Conservation (phyloP, 2,113 vertebrate genomes). For the Haemorhous mexicanus region DNA sequence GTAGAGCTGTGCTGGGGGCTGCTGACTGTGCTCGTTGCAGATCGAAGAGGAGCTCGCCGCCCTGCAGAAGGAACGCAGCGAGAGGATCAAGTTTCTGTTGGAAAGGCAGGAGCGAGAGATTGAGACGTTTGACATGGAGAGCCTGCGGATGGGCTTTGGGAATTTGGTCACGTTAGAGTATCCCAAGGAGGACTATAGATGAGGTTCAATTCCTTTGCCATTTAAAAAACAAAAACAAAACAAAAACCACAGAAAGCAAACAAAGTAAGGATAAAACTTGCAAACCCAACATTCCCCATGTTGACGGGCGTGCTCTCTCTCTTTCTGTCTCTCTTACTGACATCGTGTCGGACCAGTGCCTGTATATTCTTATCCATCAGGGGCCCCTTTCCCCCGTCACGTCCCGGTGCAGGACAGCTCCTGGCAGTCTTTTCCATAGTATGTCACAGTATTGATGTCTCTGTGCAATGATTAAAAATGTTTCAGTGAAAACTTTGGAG, state of each 20-base stretch:
- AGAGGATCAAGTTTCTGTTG: constrained; percentile 93
- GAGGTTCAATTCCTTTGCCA: constrained; percentile 80
- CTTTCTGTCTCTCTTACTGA: constrained; percentile 86
- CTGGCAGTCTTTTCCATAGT: constrained; percentile 80
- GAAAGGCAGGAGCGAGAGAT: constrained; percentile 95
- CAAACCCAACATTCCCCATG: constrained; percentile 82
- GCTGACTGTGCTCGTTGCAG: constrained; percentile 69
- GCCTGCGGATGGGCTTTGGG: constrained; percentile 91
- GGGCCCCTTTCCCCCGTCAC: constrained; percentile 78
- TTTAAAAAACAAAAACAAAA: constrained; percentile 49
- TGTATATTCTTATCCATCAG: constrained; percentile 86
- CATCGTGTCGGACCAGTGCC: constrained; percentile 86
- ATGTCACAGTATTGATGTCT: constrained; percentile 86
- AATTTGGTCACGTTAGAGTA: constrained; percentile 93
- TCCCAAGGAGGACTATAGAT: constrained; percentile 99
- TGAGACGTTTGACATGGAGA: constrained; percentile 96
- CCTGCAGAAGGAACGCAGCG: constrained; percentile 97
- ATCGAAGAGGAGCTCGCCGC: constrained; percentile 98
- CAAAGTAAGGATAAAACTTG: constrained; percentile 49
- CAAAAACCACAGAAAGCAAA: constrained; percentile 61
- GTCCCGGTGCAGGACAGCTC: constrained; percentile 83
- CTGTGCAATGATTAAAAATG: constrained; percentile 81
- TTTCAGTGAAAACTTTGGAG: constrained; percentile 64
- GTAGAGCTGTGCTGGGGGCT: neutral
- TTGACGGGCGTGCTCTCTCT: constrained; percentile 80